phyloP scores from a whole-genome alignment of 2,888 invertebrate species.

The Argyresthia albistria region DNA sequence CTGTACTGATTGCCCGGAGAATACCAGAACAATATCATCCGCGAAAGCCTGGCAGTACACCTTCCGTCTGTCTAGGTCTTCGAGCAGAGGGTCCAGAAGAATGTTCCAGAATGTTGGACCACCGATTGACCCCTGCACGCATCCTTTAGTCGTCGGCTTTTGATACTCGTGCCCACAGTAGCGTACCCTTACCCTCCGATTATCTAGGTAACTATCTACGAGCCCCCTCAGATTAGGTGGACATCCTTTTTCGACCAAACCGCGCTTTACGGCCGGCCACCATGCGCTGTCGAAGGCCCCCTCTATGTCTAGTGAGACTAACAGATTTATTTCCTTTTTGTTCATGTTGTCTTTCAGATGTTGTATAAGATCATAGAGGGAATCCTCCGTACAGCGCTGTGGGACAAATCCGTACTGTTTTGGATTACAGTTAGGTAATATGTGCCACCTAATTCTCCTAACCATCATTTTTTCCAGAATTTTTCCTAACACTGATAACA shows the following conservation, averaged over 20 bases:
- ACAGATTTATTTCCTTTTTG: background rate
- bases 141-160: background rate
- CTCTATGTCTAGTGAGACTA: constrained; percentile 8
- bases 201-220: background rate
- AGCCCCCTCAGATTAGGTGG: background rate
- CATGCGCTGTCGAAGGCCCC: constrained; percentile 14
- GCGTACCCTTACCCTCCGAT: background rate
- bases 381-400: background rate
- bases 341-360: background rate
- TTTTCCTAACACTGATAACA: constrained; percentile 6
- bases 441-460: background rate
- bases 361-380: constrained; percentile 5
- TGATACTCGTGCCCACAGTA: background rate
- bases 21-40: too few species aligned
- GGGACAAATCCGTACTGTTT: constrained; percentile 1
- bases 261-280: constrained; percentile 2
- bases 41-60: too few species aligned
- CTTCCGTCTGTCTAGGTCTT: too few species aligned
- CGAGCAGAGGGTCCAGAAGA: too few species aligned
- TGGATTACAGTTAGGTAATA: background rate
- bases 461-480: constrained; percentile 5
- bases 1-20: too few species aligned
- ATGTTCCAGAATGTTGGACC: too few species aligned
- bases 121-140: background rate
- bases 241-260: background rate